Evolutionary conservation across 2,888 invertebrate species (phyloP).

Genomic region (Lepeophtheirus nordmannii): DNA sequence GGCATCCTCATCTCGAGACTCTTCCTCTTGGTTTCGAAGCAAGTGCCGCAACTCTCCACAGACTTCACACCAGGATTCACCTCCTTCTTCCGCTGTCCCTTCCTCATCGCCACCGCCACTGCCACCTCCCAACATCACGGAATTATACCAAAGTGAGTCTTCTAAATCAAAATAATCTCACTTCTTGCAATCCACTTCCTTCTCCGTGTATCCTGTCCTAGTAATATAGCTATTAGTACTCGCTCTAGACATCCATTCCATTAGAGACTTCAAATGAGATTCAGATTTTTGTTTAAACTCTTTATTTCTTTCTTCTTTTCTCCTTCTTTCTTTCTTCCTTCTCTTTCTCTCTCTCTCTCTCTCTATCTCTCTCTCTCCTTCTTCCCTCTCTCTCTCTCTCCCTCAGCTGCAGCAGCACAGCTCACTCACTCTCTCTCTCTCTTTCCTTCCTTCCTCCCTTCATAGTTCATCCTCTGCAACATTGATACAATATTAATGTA

Average conservation of each 20-base stretch:
- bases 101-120: neutral
- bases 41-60: neutral
- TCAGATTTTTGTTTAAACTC: slow-evolving; percentile 25
- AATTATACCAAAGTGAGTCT: slow-evolving; percentile 17
- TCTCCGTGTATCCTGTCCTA: neutral
- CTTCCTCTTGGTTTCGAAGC: neutral
- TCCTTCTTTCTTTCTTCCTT: slow-evolving; percentile 25
- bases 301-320: slow-evolving; percentile 20
- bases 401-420: neutral
- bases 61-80: neutral
- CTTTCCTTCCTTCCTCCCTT: neutral
- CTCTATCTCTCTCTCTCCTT: slow-evolving; percentile 9
- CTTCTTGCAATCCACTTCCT: neutral
- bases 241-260: too few relatives aligned
- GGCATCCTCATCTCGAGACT: neutral
- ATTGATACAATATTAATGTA: too few relatives aligned
- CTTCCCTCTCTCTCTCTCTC: neutral
- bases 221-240: too few relatives aligned
- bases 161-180: slow-evolving; percentile 25
- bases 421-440: neutral
- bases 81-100: neutral
- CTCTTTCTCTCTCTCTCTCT: slow-evolving; percentile 26
- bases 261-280: too few relatives aligned
- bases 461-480: neutral
- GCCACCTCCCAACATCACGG: neutral